Evolutionary conservation across 1,140 invertebrate species (phyloP), one percentile per base, ranked within the genome.

Genomic region (Neocloeon triangulifer): DNA sequence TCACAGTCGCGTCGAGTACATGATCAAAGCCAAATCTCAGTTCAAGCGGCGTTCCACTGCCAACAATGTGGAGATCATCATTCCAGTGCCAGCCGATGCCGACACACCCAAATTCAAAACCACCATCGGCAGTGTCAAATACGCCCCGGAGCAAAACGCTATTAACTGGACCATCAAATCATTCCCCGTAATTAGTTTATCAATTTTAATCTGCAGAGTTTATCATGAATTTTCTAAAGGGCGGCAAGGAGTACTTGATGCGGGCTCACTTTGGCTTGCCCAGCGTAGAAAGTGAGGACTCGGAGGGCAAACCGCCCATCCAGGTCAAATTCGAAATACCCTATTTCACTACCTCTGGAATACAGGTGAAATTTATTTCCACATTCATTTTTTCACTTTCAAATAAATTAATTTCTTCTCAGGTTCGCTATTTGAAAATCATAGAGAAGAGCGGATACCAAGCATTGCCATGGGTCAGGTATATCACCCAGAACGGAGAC

Each of bases 91-190:
- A 12, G 75, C 75, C 28, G 95, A 99, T 63, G 94, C 89, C 1
- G 92, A 98, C 53, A 89, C 89, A 12, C 94, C 94, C 0, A 97
- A 96, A 58, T 98, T 99, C 47, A 97, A 97, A 55, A 95, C 92
- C 0, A 91, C 89, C 2, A 86, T 96, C 42, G 95, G 95, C 10
- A 91, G 77, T 53, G 91, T 92, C 16, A 95, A 92, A 48, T 98
- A 97, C 55, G 84, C 86, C 2, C 92, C 94, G 0, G 94, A 99
- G 51, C 77, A 89, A 46, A 96, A 85, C 62, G 85, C 89, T 18
- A 88, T 98, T 20, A 86, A 94, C 15, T 99, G 95, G 95, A 92
- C 80, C n/a, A 91, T 99, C 33, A 97, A 97, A 53, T 96, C 91
- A 18, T 99, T 99, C 52, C 95, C 94, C 20, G 63, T 65, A 44